Conservation (phyloP, 2,113 vertebrate genomes). For the Aegotheles bennettii region DNA sequence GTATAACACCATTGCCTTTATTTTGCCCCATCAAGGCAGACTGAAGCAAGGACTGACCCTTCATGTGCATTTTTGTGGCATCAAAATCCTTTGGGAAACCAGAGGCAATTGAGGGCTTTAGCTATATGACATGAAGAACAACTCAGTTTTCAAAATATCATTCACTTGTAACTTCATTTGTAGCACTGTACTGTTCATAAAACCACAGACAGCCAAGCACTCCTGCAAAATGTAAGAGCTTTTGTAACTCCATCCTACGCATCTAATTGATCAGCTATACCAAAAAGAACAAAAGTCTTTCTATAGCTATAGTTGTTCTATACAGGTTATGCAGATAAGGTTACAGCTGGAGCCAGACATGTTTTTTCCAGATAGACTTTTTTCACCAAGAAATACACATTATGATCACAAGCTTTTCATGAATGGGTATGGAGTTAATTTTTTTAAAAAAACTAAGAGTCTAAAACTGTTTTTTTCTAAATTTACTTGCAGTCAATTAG, state of each 20-base stretch:
- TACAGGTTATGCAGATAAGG: constrained; percentile 54
- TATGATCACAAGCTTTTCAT: neutral
- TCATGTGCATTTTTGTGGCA: neutral
- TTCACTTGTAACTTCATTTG: neutral
- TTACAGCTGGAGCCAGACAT: constrained; percentile 24
- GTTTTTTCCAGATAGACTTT: constrained; percentile 20
- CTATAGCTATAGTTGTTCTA: constrained; percentile 33
- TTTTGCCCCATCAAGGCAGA: neutral
- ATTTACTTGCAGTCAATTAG: neutral
- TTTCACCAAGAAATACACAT: neutral
- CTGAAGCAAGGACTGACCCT: neutral
- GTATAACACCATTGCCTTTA: neutral
- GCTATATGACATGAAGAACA: neutral
- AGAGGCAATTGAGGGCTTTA: neutral
- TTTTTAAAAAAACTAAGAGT: neutral
- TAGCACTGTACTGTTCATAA: neutral
- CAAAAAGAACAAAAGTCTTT: constrained; percentile 56
- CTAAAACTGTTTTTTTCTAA: neutral
- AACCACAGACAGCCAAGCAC: neutral
- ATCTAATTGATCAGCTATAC: constrained; percentile 44
- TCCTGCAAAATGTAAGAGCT: constrained; percentile 30
- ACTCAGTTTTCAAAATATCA: neutral
- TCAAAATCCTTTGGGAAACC: neutral
- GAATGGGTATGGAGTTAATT: neutral
- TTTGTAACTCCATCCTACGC: constrained; percentile 55